These are phyloP conservation scores for Drosophila azteca DNA, from an alignment of 1,140 invertebrate genomes.

Conservation along the genomic window DNA sequence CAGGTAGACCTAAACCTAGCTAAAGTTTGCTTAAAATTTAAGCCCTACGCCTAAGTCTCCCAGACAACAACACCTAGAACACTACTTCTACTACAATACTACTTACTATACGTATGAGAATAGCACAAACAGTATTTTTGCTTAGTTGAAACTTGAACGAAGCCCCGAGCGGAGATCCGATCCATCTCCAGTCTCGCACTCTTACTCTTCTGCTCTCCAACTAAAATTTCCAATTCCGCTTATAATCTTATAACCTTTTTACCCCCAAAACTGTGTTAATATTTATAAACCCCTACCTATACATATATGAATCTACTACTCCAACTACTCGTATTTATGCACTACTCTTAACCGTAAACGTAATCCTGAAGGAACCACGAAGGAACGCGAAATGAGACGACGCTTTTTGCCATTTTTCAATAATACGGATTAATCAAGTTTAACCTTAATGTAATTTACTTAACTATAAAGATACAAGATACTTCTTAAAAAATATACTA, in stretches of 20 bases:
- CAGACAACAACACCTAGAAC: too few species aligned
- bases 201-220: conserved; percentile 25
- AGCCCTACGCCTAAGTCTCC: conserved; percentile 39
- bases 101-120: conserved; percentile 56
- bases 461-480: conserved; percentile 22
- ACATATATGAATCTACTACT: neutral
- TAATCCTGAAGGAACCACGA: neutral
- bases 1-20: conserved; percentile 47
- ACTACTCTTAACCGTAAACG: conserved; percentile 3
- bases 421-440: conserved; percentile 57
- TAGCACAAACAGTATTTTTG: conserved; percentile 82
- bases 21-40: conserved; percentile 72
- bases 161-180: conserved; percentile 14
- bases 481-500: conserved; percentile 29
- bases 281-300: conserved; percentile 55
- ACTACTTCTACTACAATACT: conserved; percentile 28
- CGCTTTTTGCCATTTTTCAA: conserved; percentile 65
- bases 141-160: conserved; percentile 58
- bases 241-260: conserved; percentile 32
- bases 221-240: conserved; percentile 21
- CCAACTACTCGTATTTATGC: conserved; percentile 42
- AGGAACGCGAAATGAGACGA: conserved; percentile 36
- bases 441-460: conserved; percentile 56
- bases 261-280: conserved; percentile 68
- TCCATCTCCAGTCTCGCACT: conserved; percentile 2